Conservation (phyloP, 2,113 vertebrate genomes). For the Progne subis region DNA sequence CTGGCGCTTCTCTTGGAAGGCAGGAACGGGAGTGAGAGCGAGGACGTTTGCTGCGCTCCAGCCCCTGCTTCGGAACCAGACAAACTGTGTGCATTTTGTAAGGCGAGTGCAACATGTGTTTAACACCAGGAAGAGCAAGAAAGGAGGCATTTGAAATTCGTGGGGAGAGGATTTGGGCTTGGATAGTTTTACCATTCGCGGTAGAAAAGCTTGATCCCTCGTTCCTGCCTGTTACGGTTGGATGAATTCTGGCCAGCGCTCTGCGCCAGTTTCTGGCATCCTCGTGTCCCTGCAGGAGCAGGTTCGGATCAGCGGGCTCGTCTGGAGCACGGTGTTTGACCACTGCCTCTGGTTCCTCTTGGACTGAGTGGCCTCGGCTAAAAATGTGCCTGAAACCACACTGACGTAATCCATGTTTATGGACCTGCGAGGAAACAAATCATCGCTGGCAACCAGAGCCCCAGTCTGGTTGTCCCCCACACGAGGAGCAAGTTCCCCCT, state of each 20-base stretch:
- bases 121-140: constrained; percentile 23
- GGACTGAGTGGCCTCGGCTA: not conserved
- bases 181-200: constrained; percentile 14
- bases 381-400: constrained; percentile 2
- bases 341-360: not conserved
- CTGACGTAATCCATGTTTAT: constrained; percentile 25
- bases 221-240: not conserved
- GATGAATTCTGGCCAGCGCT: not conserved
- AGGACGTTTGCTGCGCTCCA: not conserved
- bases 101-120: constrained; percentile 1
- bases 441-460: not conserved
- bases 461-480: not conserved
- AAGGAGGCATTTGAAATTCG: not conserved
- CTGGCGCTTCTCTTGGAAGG: constrained; percentile 61
- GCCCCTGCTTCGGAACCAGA: not conserved
- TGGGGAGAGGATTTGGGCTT: constrained; percentile 21
- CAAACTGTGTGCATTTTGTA: not conserved
- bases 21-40: not conserved
- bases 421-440: constrained; percentile 14
- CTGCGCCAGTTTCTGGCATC: not conserved
- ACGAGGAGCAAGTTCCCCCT: not conserved
- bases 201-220: constrained; percentile 8
- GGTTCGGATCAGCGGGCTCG: not conserved
- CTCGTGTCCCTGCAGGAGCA: not conserved
- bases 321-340: not conserved